phyloP scores from a whole-genome alignment of 2,888 invertebrate genomes.

The Odontocerum albicorne region DNA sequence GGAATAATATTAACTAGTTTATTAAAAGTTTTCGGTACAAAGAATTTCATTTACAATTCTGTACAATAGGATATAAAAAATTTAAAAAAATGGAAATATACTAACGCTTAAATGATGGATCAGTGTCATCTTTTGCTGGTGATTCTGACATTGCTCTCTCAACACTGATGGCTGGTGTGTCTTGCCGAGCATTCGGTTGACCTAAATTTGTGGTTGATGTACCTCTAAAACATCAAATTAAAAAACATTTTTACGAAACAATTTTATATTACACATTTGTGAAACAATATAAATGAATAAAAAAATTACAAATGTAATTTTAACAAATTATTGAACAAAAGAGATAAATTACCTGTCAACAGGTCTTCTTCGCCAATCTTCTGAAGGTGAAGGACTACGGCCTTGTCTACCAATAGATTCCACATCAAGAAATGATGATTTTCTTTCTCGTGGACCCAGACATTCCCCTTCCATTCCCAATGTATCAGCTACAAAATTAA shows the following conservation, averaged over 20 bases:
- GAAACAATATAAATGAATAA: not conserved
- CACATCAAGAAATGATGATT: conserved; percentile 55
- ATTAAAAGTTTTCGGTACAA: too few relatives aligned
- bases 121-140: conserved; percentile 46
- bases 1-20: too few relatives aligned
- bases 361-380: conserved; percentile 48
- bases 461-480: conserved; percentile 75
- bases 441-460: conserved; percentile 50
- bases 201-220: conserved; percentile 51
- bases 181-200: conserved; percentile 23
- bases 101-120: conserved; percentile 40
- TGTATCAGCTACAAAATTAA: conserved; percentile 65
- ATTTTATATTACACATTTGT: not conserved
- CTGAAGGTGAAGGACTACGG: conserved; percentile 59
- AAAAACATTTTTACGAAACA: too few relatives aligned
- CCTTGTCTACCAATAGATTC: conserved; percentile 42
- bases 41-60: conserved; percentile 2
- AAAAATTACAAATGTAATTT: not conserved
- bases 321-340: too few relatives aligned
- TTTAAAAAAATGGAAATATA: not conserved
- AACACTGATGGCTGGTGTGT: conserved; percentile 38
- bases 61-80: conserved; percentile 7
- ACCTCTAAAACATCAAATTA: conserved; percentile 45
- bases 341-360: conserved; percentile 27
- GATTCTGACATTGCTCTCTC: conserved; percentile 43